Conservation (phyloP, 2,113 vertebrate species). For the Trochalopteron elliotii region DNA sequence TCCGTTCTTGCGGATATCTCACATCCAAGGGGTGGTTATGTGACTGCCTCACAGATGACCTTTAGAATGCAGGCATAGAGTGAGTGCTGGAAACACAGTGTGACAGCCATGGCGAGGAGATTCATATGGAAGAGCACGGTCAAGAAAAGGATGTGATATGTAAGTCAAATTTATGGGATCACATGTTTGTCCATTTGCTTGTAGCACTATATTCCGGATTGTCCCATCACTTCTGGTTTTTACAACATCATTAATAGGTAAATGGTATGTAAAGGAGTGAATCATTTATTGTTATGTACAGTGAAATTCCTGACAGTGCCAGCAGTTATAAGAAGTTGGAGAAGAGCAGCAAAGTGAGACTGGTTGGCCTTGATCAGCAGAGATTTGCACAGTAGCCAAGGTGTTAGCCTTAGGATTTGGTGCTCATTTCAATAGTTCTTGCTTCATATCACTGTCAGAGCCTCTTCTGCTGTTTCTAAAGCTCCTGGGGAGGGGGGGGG, state of each 20-base stretch:
- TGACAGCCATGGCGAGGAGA: not conserved
- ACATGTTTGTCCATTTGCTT: not conserved
- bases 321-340: not conserved
- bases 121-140: fast-evolving
- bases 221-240: not conserved
- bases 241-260: not conserved
- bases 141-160: not conserved
- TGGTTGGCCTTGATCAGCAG: not conserved
- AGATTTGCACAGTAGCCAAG: not conserved
- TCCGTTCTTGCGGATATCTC: not conserved
- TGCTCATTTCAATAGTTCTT: not conserved
- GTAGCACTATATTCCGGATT: not conserved
- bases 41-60: not conserved
- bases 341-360: not conserved
- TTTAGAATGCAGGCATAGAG: not conserved
- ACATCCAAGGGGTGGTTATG: not conserved
- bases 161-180: not conserved
- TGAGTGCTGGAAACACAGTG: not conserved
- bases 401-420: not conserved
- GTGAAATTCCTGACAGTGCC: not conserved
- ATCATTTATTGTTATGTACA: not conserved
- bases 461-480: not conserved
- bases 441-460: not conserved
- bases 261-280: not conserved
- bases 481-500: not conserved